Conservation (phyloP, 1,140 invertebrate species). For the Sycophaga agraensis region DNA sequence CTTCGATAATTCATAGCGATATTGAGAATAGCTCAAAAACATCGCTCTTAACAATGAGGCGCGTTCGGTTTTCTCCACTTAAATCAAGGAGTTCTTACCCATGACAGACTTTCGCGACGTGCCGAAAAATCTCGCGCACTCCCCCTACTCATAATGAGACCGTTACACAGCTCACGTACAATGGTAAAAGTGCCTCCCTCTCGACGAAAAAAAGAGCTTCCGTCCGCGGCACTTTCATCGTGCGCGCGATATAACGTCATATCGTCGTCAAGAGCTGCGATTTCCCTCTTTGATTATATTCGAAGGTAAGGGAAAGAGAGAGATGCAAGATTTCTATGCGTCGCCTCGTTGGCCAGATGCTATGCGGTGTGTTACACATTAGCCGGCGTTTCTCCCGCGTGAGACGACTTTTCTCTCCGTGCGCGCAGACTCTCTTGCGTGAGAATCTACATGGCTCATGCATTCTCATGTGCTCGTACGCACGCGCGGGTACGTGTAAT, state of each 20-base stretch:
- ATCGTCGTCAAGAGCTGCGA: conserved; percentile 10
- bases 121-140: conserved; percentile 7
- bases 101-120: neutral
- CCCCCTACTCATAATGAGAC: neutral
- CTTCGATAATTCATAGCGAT: no score
- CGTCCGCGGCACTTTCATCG: conserved; percentile 20
- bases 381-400: neutral
- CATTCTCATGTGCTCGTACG: neutral
- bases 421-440: neutral
- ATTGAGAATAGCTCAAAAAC: no score
- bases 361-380: conserved; percentile 16
- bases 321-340: conserved; percentile 10
- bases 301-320: neutral
- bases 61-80: conserved; percentile 3
- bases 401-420: neutral
- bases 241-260: conserved; percentile 7
- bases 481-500: neutral
- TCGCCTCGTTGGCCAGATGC: conserved; percentile 20
- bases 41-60: conserved; percentile 5
- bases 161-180: neutral
- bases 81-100: neutral
- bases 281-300: conserved; percentile 29
- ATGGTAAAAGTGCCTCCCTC: conserved; percentile 17
- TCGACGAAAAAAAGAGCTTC: neutral
- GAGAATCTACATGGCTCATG: neutral